A percentile compares a stretch with the other conserved stretches of the same genome.
Conservation (phyloP, 2,888 invertebrate species). For the Eristalis arbustorum region DNA sequence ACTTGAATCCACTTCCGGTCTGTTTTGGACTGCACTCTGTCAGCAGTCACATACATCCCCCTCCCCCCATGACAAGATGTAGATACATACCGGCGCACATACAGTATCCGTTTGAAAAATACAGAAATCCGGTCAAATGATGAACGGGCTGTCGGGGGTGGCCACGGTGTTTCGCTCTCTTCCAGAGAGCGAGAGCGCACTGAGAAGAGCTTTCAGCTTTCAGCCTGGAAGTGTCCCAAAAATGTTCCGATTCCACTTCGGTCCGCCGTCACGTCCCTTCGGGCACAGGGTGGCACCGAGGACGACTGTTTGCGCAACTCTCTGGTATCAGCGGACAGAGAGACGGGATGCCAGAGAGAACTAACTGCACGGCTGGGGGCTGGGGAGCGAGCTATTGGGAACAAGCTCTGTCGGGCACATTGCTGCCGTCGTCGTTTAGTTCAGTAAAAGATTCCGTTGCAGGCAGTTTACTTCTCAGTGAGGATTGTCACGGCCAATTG, state of each 20-base stretch:
- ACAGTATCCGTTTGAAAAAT: slow-evolving; percentile 26
- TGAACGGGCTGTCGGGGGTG: slow-evolving; percentile 2
- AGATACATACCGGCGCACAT: background rate
- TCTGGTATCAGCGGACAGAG: slow-evolving; percentile 1
- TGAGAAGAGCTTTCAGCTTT: slow-evolving; percentile 23
- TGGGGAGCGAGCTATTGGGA: slow-evolving; percentile 34
- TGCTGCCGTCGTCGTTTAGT: slow-evolving; percentile 49
- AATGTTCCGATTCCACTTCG: slow-evolving; percentile 37
- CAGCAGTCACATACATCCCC: background rate
- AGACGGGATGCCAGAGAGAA: slow-evolving; percentile 16
- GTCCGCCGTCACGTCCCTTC: slow-evolving; percentile 10
- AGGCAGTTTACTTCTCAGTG: slow-evolving; percentile 49
- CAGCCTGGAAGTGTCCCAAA: slow-evolving; percentile 53
- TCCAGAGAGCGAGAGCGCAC: background rate
- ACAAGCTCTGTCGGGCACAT: slow-evolving; percentile 47
- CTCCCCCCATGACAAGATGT: background rate
- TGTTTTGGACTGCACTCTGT: background rate
- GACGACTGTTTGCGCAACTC: slow-evolving; percentile 43
- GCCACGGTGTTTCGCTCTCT: slow-evolving; percentile 6
- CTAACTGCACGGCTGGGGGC: slow-evolving; percentile 25
- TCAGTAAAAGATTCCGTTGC: slow-evolving; percentile 62
- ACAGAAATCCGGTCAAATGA: slow-evolving; percentile 51
- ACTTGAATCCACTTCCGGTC: slow-evolving; percentile 50
- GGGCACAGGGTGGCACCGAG: slow-evolving; percentile 36
- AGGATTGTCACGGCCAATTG: slow-evolving; percentile 47